These are phyloP conservation scores for Helostoma temminkii DNA, from an alignment of 2,797 vertebrate species.

Conservation along the genomic window DNA sequence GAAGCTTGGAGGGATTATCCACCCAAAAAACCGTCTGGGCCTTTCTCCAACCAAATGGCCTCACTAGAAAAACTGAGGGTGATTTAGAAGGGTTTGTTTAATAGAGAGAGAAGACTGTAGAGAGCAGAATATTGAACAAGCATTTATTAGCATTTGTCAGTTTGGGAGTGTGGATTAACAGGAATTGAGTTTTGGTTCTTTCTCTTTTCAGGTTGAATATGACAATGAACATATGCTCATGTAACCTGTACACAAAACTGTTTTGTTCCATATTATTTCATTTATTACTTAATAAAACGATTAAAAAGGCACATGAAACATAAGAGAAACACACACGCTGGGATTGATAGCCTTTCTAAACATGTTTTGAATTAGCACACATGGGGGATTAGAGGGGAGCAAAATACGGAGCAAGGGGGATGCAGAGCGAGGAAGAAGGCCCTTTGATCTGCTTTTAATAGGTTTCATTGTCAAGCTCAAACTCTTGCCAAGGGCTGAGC, in stretches of 20 bases:
- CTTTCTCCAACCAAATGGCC: constrained; percentile 70
- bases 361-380: constrained; percentile 69
- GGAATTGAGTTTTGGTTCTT: constrained; percentile 44
- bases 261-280: constrained; percentile 12
- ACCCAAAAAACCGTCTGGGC: constrained; percentile 54
- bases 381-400: constrained; percentile 67
- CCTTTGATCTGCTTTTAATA: constrained; percentile 80
- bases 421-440: constrained; percentile 26
- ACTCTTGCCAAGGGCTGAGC: constrained; percentile 50
- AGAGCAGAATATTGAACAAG: constrained; percentile 55
- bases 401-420: constrained; percentile 25
- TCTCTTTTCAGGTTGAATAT: constrained; percentile 44
- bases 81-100: constrained; percentile 65
- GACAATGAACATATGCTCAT: constrained; percentile 20
- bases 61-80: constrained; percentile 60
- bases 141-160: constrained; percentile 55
- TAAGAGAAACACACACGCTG: constrained; percentile 22
- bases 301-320: constrained; percentile 36
- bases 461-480: constrained; percentile 58
- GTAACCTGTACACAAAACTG: constrained; percentile 35
- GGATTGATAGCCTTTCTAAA: constrained; percentile 56
- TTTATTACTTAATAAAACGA: constrained; percentile 24
- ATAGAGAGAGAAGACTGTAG: constrained; percentile 40
- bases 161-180: constrained; percentile 66
- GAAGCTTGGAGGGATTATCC: constrained; percentile 77